Base-by-base conservation (phyloP, 2,113 vertebrate genomes). In the Rhinichthys klamathensis region DNA sequence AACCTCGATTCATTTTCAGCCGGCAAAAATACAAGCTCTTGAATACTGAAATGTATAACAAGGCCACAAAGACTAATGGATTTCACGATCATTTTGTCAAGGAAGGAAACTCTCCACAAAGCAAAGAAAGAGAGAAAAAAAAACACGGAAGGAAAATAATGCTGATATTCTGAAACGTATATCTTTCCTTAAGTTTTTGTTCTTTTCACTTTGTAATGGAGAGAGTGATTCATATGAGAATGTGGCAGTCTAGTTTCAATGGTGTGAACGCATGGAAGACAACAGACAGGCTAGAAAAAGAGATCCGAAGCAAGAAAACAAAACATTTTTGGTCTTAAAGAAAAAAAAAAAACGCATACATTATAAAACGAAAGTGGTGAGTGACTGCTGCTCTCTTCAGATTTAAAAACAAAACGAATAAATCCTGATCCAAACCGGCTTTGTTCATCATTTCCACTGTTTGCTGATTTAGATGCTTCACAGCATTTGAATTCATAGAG, bases 1-100 rank as follows among this genome's bases (percentile, higher is more conserved):
- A 96, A 93, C 93, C 92, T 93, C 93, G 94, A 94, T 93, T 93
- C 92, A 95, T 95, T 94, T 72, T 93, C 94, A 95, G 96, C 94
- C 95, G 94, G 95, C 92, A 93, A 96, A 94, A 93, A 91, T 93
- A 95, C 94, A 95, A 95, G 95, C 93, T 93, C 92, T 95, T 95
- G 94, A 98, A 97, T 96, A 98, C 96, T 96, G 96, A 97, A 96
- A 96, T 95, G 95, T 96, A 95, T 94, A 96, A 96, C 95, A 96
- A 97, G 96, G 96, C 96, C 96, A 96, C 95, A 94, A 94, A 95
- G 93, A 95, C 92, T 94, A 82, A 46, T 79, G 84, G 86, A 77
- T 44, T 69, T 78, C 76, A 86, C 32, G 1, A 80, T 23, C 21
- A 73, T 61, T 15, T 65, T 10, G 92, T 92, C 86, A 89, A 91